Evolutionary conservation across 1,140 invertebrate genomes (phyloP), one percentile per base, ranked within the genome.

Genomic region (Musca vetustissima): DNA sequence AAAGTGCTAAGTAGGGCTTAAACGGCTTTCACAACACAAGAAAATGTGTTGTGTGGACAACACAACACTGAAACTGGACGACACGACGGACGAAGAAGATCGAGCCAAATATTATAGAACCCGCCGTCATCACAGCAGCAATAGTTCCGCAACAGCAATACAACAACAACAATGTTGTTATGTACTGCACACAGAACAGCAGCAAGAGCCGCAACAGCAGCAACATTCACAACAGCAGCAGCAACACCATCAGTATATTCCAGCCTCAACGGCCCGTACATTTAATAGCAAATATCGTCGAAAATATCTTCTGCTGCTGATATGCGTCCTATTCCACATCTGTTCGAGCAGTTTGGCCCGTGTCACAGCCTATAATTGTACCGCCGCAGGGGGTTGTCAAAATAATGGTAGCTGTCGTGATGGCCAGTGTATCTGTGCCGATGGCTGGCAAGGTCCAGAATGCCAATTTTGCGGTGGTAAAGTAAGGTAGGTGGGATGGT

Each of bases 391-490:
- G 52, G 76, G 77, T 73, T 88, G 83, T 77, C 89, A 90, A 83
- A 84, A 88, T 72, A 90, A 92, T 83, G 92, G 92, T 32, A 83
- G 87, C 66, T 96, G 93, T 71, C 87, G 86, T 89, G 79, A 94
- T 93, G 75, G 93, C 87, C 78, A 77, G 76, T 97, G 95, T 86
- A 83, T 92, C 66, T 97, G 95, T 86, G 88, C 88, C 77, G 91
- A 93, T 80, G 95, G 94, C 61, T 97, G 94, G 94, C 91, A 93
- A 83, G 94, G 94, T 53, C 84, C 88, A 22, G 88, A 89, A 71
- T 97, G 95, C 85, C 92, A 96, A 82, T 93, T 90, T 82, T 96
- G 94, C 85, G 91, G 90, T 66, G 94, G 95, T 69, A 94, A 96
- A 90, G 90, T 95, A 78, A 93, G 91, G 94, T 96, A 86, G 87